Evolutionary conservation across 2,797 vertebrate genomes (phyloP).

Genomic region (Danio tinwini): DNA sequence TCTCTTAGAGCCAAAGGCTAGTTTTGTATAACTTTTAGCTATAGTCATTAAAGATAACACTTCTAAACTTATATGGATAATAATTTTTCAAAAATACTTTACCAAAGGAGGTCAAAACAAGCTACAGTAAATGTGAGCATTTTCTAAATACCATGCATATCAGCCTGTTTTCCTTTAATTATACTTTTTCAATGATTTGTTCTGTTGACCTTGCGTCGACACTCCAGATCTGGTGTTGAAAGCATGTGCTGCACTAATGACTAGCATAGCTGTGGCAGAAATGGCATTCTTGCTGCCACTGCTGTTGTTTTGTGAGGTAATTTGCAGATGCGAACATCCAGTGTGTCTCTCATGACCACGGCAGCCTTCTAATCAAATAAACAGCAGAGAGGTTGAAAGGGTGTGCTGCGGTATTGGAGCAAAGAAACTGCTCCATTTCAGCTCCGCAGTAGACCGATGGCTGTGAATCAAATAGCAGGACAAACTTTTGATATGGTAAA

Average conservation of each 20-base stretch:
- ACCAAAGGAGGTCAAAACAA: background rate
- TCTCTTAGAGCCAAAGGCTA: background rate
- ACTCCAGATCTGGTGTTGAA: slow-evolving; percentile 1
- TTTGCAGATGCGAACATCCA: slow-evolving; percentile 35
- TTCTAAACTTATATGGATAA: background rate
- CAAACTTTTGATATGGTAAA: slow-evolving; percentile 31
- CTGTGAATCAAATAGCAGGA: slow-evolving; percentile 5
- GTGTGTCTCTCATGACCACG: slow-evolving; percentile 23
- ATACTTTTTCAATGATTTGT: background rate
- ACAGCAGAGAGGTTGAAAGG: slow-evolving; percentile 14
- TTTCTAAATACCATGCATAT: background rate
- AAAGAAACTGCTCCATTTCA: slow-evolving; percentile 21
- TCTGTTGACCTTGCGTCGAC: slow-evolving; percentile 7
- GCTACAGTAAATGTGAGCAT: background rate
- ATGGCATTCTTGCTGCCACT: background rate
- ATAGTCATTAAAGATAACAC: background rate
- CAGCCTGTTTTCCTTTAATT: background rate
- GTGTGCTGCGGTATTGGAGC: background rate
- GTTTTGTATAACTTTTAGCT: background rate
- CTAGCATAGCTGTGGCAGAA: background rate
- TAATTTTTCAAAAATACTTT: background rate
- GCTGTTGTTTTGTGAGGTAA: background rate
- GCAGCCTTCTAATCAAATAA: slow-evolving; percentile 42
- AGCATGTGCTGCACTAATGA: background rate
- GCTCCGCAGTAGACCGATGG: background rate